Percentiles rank a stretch among this genome's conserved stretches.
Evolutionary conservation across 92 coral and sea anemone genomes (phyloP).

Genomic region (Muricea muricata): DNA sequence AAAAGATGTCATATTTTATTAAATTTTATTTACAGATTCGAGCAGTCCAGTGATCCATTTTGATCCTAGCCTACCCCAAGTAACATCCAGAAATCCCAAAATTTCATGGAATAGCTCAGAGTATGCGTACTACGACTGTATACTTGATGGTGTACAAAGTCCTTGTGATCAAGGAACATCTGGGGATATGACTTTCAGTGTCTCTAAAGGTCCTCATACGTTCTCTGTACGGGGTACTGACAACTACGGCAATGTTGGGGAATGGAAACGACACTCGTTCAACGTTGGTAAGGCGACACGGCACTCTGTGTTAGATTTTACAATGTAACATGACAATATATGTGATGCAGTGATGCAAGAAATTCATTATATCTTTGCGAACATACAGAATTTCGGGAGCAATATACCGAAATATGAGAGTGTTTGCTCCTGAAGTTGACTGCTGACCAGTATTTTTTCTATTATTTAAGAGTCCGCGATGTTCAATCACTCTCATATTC

Average conservation of each 20-base stretch:
- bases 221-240: slow-evolving; percentile 46
- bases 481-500: too few species aligned
- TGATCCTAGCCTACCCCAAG: not conserved
- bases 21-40: not conserved
- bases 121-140: slow-evolving; percentile 18
- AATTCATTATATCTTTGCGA: too few species aligned
- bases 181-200: not conserved
- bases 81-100: slow-evolving; percentile 19
- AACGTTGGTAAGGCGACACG: slow-evolving; percentile 31
- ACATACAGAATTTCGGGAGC: too few species aligned
- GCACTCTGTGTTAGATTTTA: not conserved
- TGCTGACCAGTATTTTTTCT: too few species aligned
- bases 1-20: too few species aligned
- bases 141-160: not conserved
- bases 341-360: too few species aligned
- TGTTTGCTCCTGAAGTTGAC: too few species aligned
- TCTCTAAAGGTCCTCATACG: slow-evolving; percentile 41
- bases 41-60: slow-evolving; percentile 22
- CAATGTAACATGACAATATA: too few species aligned
- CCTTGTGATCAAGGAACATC: slow-evolving; percentile 24
- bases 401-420: too few species aligned
- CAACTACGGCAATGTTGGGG: slow-evolving; percentile 1
- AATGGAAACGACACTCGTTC: slow-evolving; percentile 12
- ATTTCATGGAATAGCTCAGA: slow-evolving; percentile 35
- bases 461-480: too few species aligned